These are phyloP conservation scores for Acanthosepion lycidas DNA, from an alignment of 2,888 invertebrate species.

Conservation along the genomic window DNA sequence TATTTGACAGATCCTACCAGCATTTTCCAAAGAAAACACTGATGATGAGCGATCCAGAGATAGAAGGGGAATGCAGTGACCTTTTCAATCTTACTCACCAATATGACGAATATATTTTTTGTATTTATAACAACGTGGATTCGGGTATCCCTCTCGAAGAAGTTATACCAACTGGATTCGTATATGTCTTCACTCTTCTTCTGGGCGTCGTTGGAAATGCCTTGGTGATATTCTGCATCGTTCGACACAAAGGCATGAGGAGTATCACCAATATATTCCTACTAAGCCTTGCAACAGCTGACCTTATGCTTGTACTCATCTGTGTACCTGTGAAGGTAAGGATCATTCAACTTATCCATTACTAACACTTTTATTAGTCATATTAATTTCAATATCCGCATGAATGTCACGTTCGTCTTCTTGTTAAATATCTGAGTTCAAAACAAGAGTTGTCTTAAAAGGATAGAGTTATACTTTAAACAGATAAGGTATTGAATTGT, in stretches of 20 bases:
- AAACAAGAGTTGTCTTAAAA: too few species aligned
- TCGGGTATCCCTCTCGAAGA: conserved; percentile 77
- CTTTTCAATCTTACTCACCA: neutral
- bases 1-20: neutral
- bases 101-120: neutral
- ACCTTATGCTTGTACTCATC: conserved; percentile 81
- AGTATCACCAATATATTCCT: conserved; percentile 82
- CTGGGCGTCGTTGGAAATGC: conserved; percentile 80
- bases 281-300: conserved; percentile 81
- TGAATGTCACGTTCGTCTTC: too few species aligned
- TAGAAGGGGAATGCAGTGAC: neutral
- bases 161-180: conserved; percentile 78
- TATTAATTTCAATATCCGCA: too few species aligned
- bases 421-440: too few species aligned
- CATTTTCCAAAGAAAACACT: too few species aligned
- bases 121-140: conserved; percentile 48
- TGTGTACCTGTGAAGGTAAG: conserved; percentile 84
- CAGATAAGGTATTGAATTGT: too few species aligned
- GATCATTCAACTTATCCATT: neutral
- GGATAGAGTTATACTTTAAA: too few species aligned
- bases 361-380: neutral
- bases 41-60: neutral
- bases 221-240: conserved; percentile 79
- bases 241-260: conserved; percentile 78
- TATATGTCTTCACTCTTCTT: conserved; percentile 80